These are phyloP conservation scores for Panagrolaimus sp. DNA, from an alignment of 1,140 invertebrate species.

Conservation along the genomic window DNA sequence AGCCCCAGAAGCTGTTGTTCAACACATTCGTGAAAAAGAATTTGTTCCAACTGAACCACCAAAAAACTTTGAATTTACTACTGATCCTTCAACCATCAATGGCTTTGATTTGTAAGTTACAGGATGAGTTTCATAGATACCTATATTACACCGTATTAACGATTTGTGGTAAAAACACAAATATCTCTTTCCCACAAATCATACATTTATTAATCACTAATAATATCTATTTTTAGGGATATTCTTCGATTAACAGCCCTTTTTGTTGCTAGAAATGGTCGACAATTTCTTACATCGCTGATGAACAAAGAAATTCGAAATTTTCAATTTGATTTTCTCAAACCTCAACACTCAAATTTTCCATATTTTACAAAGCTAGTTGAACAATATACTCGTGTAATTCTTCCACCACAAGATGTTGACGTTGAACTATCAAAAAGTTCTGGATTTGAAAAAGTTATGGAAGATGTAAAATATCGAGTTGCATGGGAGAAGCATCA, in stretches of 20 bases:
- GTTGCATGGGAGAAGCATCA: slow-evolving; percentile 93
- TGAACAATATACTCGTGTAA: slow-evolving; percentile 88
- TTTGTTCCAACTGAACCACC: slow-evolving; percentile 91
- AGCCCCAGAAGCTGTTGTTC: slow-evolving; percentile 74
- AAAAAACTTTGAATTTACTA: slow-evolving; percentile 90
- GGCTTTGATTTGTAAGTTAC: slow-evolving; percentile 84
- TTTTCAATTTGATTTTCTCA: slow-evolving; percentile 96
- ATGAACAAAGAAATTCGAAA: slow-evolving; percentile 98
- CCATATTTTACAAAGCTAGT: slow-evolving; percentile 96
- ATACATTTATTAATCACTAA: neutral
- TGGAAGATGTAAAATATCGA: slow-evolving; percentile 85
- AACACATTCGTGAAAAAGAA: slow-evolving; percentile 72
- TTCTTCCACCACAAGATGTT: slow-evolving; percentile 47
- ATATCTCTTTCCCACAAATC: no score
- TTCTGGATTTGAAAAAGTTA: slow-evolving; percentile 63
- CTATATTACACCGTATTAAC: slow-evolving; percentile 8
- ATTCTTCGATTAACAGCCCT: slow-evolving; percentile 96
- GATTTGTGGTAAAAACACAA: no score
- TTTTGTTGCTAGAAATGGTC: slow-evolving; percentile 94
- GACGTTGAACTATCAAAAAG: slow-evolving; percentile 41
- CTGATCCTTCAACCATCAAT: slow-evolving; percentile 97
- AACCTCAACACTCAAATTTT: slow-evolving; percentile 95
- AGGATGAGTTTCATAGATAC: no score
- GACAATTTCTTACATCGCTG: slow-evolving; percentile 91
- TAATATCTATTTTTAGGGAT: slow-evolving; percentile 69